Evolutionary conservation across 2,113 vertebrate genomes (phyloP).

Genomic region (Rhabdomys dilectus): DNA sequence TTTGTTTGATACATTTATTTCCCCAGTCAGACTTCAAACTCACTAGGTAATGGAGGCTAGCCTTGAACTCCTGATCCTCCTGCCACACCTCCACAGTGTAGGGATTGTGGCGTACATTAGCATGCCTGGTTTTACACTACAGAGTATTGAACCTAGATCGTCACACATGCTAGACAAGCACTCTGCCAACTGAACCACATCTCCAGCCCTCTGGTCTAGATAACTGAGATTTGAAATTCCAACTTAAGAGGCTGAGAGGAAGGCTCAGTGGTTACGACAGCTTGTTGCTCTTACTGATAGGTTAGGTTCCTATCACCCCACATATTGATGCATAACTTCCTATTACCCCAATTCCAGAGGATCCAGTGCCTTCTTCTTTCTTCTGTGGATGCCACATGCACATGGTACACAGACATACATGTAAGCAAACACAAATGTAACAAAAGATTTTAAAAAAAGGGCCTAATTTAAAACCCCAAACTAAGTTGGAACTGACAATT

Average conservation of each 20-base stretch:
- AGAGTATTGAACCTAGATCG: no score
- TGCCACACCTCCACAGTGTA: not conserved
- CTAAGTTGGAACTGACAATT: conserved; percentile 31
- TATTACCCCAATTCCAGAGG: not conserved
- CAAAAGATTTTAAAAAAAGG: not conserved
- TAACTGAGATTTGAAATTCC: not conserved
- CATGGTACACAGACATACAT: not conserved
- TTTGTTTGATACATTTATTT: not conserved
- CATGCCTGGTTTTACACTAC: not conserved
- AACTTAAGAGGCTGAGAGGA: not conserved
- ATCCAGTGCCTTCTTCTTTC: not conserved
- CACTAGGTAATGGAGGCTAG: not conserved
- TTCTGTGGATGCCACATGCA: not conserved
- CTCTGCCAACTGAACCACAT: not conserved
- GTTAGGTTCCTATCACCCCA: not conserved
- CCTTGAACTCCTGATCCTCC: not conserved
- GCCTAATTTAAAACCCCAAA: conserved; percentile 20
- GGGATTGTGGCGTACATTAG: not conserved
- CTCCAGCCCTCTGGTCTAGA: not conserved
- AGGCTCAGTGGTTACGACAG: not conserved
- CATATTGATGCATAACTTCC: not conserved
- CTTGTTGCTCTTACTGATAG: not conserved
- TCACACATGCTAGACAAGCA: not conserved
- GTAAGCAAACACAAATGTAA: not conserved
- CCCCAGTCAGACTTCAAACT: not conserved